phyloP scores from a whole-genome alignment of 2,797 vertebrate genomes.

The Lacerta bilineata region DNA sequence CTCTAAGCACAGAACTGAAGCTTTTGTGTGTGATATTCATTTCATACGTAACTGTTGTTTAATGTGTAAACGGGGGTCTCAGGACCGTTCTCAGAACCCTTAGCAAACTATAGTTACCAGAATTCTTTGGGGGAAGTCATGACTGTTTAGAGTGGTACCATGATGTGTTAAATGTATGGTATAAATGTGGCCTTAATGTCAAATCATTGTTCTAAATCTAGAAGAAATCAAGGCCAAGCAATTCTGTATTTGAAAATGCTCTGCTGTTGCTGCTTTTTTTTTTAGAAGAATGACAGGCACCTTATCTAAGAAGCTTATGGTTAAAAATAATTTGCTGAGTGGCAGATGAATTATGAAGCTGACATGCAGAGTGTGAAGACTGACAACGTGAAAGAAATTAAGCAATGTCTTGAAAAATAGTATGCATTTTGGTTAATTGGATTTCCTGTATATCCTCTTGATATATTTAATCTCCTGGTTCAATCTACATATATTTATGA shows the following conservation, averaged over 20 bases:
- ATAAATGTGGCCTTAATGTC: not conserved
- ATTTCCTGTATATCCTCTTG: not conserved
- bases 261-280: not conserved
- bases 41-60: no score
- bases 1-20: no score
- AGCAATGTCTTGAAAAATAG: not conserved
- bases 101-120: no score
- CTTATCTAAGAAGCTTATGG: not conserved
- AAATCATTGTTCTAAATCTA: not conserved
- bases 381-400: slow-evolving; percentile 21
- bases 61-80: no score
- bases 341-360: slow-evolving; percentile 4
- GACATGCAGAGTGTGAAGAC: not conserved
- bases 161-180: no score
- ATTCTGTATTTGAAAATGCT: not conserved
- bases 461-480: slow-evolving; percentile 17
- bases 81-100: no score
- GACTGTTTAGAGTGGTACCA: no score
- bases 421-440: slow-evolving; percentile 24
- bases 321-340: slow-evolving; percentile 5
- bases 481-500: slow-evolving; percentile 22
- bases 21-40: no score
- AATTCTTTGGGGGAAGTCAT: no score
- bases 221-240: not conserved
- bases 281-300: not conserved